Evolutionary conservation across 2,888 invertebrate genomes (phyloP), one percentile per base, ranked within the genome.

Genomic region (Noctua pronuba): DNA sequence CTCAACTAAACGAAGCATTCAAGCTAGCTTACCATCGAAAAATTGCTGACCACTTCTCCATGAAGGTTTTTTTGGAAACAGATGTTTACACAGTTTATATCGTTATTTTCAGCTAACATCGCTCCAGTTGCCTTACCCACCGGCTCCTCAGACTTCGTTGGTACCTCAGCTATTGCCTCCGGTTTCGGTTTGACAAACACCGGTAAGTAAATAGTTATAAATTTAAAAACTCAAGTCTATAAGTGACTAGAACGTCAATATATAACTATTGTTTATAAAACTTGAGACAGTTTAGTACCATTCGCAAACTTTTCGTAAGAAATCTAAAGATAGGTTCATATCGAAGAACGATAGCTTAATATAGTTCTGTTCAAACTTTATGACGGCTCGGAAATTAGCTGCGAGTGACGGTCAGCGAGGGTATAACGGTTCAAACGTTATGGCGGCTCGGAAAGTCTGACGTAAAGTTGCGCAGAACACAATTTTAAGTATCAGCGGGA

Each of bases 181-280:
- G 94, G 94, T 31, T 94, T 85, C 70, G 94, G 94, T 5, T 68
- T 88, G 13, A 91, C 88, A 6, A 73, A 46, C 64, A 77, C 88
- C 16, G 77, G 92, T 92, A 82, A 86, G 85, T 86, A 49, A 49
- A 49, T 24, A 69, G 2, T 28, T 68, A 70, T 38, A 55, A 18
- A 24, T 46, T 31, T 13, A 11, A 0, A 62, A 64, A 76, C 0
- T 41, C 7, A 16, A 31, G 31, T 31, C 8, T 31, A 0, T 35
- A 60, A 31, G 31, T 31, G 0, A 31, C 28, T 60, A 18, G 18
- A 28, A 31, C 28, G 8, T 60, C 8, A 60, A 8, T 60, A 8
- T 58, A 58, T 13, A 7, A 58, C 7, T 58, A 60, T 21, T 21
- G 8, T 18, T 28, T 28, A 1, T 31, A 1, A 18, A 18, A 60